These are phyloP conservation scores for Chelonoidis abingdonii DNA, from an alignment of 2,113 vertebrate species.

Conservation along the genomic window DNA sequence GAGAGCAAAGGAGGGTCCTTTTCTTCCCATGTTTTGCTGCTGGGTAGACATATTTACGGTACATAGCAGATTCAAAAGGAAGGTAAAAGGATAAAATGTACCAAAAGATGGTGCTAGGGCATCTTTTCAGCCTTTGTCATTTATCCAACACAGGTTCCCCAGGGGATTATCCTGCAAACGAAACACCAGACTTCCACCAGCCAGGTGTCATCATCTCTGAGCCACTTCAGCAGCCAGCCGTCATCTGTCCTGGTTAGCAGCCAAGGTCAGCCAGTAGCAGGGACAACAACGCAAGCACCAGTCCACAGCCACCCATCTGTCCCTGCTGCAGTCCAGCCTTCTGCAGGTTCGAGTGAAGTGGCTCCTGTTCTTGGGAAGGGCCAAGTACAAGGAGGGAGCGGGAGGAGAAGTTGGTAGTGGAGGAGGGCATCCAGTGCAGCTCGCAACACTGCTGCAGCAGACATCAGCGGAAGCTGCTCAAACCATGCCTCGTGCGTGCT, in stretches of 20 bases:
- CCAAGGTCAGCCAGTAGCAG: slow-evolving; percentile 67
- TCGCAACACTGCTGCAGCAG: slow-evolving; percentile 80
- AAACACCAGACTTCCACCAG: slow-evolving; percentile 64
- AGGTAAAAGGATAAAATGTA: not conserved
- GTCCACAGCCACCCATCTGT: slow-evolving; percentile 58
- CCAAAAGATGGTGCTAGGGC: too few relatives aligned
- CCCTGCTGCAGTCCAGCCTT: slow-evolving; percentile 67
- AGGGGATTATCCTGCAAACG: slow-evolving; percentile 84
- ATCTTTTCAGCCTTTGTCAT: not conserved
- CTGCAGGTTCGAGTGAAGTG: slow-evolving; percentile 52
- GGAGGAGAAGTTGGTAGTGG: slow-evolving; percentile 9
- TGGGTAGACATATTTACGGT: accelerated
- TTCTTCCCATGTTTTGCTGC: not conserved
- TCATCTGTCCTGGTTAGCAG: slow-evolving; percentile 75
- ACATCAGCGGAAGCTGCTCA: slow-evolving; percentile 69
- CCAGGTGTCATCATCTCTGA: slow-evolving; percentile 49
- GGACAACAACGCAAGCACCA: not conserved
- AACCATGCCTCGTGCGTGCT: not conserved
- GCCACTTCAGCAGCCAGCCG: slow-evolving; percentile 61
- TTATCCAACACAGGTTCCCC: slow-evolving; percentile 81
- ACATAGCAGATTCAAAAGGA: not conserved
- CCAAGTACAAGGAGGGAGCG: not conserved
- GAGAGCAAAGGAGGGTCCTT: accelerated
- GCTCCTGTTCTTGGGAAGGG: not conserved
- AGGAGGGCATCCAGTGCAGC: slow-evolving; percentile 56